Base-by-base conservation (phyloP, 2,888 invertebrate genomes). In the Ganaspis brasiliensis region DNA sequence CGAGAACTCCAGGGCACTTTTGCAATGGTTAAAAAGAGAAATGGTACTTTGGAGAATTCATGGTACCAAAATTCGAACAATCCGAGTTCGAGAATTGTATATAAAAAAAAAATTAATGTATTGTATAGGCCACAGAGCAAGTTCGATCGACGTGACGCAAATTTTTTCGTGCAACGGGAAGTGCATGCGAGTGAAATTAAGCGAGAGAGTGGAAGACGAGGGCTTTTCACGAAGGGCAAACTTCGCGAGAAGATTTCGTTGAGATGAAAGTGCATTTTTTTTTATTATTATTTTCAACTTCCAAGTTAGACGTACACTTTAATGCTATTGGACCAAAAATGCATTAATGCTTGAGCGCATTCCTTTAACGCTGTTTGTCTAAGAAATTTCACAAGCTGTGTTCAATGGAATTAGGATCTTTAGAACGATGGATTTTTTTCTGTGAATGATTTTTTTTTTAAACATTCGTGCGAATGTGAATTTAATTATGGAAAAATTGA, bases 41-140 rank as follows among this genome's bases (percentile, higher is more conserved):
- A 40, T 24, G 12, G 21, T 67, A 19, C 19, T 52, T 52, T 52
- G 67, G 14, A 63, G 10, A 63, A 14, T 19, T 21, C 19, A 21
- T 45, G 5, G 24, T 52, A 52, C 52, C 52, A 16, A 52, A 52
- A 9, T 19, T 52, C 9, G 45, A 67, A 67, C 67, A 45, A n/a
- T 67, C 24, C 67, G 77, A 78, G 79, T 77, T 80, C 77, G 52
- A 74, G 76, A 77, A 67, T 49, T 82, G 82, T 82, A 82, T 19
- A 82, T 82, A 82, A 67, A 40, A 40, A 78, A 80, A 79, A 37
- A 63, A 40, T 71, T 77, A 75, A 75, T 73, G 80, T 78, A 76
- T 63, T 78, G 79, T 76, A 75, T 80, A 80, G 74, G 73, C 57
- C 74, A 72, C 74, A 74, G 61, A 75, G 67, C 75, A 77, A 77